These are phyloP conservation scores for Crypturellus undulatus DNA, from an alignment of 2,113 vertebrate genomes.

Conservation along the genomic window DNA sequence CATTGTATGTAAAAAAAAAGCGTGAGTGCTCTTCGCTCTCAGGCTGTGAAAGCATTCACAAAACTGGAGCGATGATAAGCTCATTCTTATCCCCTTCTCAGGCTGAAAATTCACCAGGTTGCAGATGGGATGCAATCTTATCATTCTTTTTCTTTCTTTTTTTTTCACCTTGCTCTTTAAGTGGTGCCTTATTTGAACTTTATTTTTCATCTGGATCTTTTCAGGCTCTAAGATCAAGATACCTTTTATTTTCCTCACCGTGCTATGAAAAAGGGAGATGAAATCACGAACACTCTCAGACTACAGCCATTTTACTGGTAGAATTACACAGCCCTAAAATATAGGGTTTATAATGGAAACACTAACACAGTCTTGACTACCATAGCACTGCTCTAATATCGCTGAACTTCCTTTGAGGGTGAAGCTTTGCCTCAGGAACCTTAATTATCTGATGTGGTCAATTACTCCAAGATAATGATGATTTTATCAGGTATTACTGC, in stretches of 20 bases:
- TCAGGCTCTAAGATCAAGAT: background rate
- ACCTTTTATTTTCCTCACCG: background rate
- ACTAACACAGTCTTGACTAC: slow-evolving; percentile 59
- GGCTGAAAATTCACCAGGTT: background rate
- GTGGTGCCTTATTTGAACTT: background rate
- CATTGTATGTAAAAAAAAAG: background rate
- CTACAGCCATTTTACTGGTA: slow-evolving; percentile 14
- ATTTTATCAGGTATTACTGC: slow-evolving; percentile 78
- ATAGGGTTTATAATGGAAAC: slow-evolving; percentile 55
- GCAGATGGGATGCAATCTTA: background rate
- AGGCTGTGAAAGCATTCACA: background rate
- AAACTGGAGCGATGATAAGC: background rate
- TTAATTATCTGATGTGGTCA: slow-evolving; percentile 80
- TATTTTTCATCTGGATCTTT: slow-evolving; percentile 7
- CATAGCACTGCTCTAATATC: slow-evolving; percentile 44
- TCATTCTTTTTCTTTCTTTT: background rate
- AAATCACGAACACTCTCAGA: background rate
- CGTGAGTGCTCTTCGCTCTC: background rate
- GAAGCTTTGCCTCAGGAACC: slow-evolving; percentile 75
- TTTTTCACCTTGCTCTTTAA: background rate
- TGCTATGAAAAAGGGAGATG: background rate
- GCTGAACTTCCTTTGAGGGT: slow-evolving; percentile 72
- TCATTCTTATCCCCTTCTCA: background rate
- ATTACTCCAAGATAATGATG: slow-evolving; percentile 78
- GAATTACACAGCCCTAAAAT: slow-evolving; percentile 46